phyloP scores from a whole-genome alignment of 2,888 invertebrate genomes.

The Chironomus tentans region DNA sequence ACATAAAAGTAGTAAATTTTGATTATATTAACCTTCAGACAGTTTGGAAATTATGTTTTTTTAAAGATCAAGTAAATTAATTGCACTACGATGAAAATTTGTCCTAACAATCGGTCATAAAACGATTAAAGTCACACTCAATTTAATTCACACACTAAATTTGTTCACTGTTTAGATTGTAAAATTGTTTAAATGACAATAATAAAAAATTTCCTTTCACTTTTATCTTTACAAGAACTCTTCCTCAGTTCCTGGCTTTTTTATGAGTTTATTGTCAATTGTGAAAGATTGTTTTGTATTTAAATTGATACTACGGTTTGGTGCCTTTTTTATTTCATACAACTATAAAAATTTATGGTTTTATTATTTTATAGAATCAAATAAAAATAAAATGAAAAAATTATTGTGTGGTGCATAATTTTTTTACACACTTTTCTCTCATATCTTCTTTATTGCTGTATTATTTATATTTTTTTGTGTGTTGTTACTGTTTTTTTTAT shows the following conservation, averaged over 20 bases:
- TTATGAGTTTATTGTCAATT: not conserved
- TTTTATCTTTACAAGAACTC: not conserved
- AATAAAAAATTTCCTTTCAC: not conserved
- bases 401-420: constrained; percentile 3
- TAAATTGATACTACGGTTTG: not conserved
- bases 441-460: not conserved
- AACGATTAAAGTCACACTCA: too few relatives aligned
- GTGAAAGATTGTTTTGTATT: not conserved
- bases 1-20: not conserved
- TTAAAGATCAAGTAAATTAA: too few relatives aligned
- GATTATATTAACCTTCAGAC: not conserved
- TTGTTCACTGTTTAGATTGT: too few relatives aligned
- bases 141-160: too few relatives aligned
- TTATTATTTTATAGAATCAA: constrained; percentile 22
- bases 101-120: too few relatives aligned
- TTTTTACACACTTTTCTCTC: not conserved
- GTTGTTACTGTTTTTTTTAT: not conserved
- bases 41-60: too few relatives aligned
- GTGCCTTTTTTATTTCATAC: not conserved
- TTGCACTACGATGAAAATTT: too few relatives aligned
- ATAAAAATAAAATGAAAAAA: constrained; percentile 1
- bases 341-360: constrained; percentile 15
- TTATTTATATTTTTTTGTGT: not conserved
- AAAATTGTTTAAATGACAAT: too few relatives aligned
- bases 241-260: not conserved